Conservation (phyloP, 2,888 invertebrate species). For the Augiades crinisus region DNA sequence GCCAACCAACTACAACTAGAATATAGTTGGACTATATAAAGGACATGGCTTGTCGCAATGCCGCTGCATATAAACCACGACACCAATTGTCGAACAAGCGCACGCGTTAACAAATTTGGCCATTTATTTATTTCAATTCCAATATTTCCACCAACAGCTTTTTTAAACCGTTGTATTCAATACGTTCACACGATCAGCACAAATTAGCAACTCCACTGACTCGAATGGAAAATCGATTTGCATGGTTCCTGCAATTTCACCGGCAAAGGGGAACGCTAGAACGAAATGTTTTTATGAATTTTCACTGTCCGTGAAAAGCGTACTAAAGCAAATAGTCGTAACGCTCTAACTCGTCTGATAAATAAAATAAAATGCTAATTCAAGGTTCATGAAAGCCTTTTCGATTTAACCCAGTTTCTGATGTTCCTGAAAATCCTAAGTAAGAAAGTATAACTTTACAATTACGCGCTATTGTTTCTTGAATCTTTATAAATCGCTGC, state of each 20-base stretch:
- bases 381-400: no score
- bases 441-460: no score
- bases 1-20: no score
- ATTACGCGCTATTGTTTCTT: no score
- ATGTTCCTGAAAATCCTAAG: no score
- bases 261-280: neutral
- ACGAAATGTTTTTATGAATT: neutral
- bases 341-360: neutral
- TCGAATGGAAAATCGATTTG: constrained; percentile 13
- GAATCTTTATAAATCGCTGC: no score
- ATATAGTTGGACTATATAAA: no score
- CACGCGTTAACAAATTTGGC: neutral
- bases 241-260: constrained; percentile 36
- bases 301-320: neutral
- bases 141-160: neutral
- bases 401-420: no score
- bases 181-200: constrained; percentile 10
- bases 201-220: constrained; percentile 10
- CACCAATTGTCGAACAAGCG: neutral
- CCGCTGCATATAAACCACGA: neutral
- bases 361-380: no score
- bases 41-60: no score
- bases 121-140: neutral
- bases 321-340: neutral
- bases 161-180: constrained; percentile 15